Conservation (phyloP, 2,113 vertebrate species). For the Sialia sialis region DNA sequence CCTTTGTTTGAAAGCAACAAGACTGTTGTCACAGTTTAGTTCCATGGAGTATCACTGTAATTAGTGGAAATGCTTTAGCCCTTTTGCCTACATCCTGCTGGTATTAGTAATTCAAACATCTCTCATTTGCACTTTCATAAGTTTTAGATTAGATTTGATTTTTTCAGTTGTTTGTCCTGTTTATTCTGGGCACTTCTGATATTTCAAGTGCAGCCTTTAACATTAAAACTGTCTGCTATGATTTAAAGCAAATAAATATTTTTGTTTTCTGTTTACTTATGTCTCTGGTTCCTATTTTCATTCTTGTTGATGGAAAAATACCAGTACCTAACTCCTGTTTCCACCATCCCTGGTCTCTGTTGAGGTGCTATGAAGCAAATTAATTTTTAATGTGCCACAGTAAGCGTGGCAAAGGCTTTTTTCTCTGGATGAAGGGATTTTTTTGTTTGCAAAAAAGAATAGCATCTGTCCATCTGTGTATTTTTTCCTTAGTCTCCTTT, state of each 20-base stretch:
- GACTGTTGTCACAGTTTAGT: neutral
- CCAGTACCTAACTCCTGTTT: neutral
- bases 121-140: neutral
- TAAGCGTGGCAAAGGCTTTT: neutral
- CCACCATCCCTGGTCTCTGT: neutral
- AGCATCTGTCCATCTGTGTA: neutral
- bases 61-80: neutral
- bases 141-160: neutral
- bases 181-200: neutral
- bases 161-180: neutral
- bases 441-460: neutral
- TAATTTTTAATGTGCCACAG: neutral
- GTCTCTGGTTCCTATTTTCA: neutral
- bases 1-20: neutral
- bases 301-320: neutral
- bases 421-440: neutral
- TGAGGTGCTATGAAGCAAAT: neutral
- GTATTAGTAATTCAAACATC: neutral
- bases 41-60: neutral
- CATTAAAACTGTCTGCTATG: neutral
- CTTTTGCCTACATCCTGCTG: neutral
- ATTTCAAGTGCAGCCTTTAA: neutral
- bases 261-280: neutral
- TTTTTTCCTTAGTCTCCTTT: neutral
- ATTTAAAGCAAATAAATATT: neutral